These are phyloP conservation scores for Caenorhabditis brenneri DNA, from an alignment of 1,140 invertebrate species.

Conservation along the genomic window DNA sequence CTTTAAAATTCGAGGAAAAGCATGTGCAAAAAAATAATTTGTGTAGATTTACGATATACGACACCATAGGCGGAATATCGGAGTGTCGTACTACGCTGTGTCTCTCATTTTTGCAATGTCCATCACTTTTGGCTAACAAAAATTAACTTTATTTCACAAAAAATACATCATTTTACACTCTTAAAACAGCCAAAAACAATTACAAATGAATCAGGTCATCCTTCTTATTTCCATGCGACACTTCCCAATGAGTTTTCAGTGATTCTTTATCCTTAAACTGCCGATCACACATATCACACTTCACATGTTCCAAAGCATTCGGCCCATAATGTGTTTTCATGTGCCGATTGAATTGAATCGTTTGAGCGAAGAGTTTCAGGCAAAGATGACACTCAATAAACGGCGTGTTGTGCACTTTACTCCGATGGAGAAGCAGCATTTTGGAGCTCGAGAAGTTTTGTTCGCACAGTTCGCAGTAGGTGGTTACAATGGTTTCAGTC, in stretches of 20 bases:
- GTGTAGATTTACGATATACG: conserved; percentile 2
- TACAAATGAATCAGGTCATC: not conserved
- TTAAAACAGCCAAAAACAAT: not conserved
- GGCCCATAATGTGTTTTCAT: conserved; percentile 28
- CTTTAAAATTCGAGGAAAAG: not conserved
- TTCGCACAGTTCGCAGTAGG: conserved; percentile 11
- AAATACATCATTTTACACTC: not conserved
- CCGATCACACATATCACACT: conserved; percentile 5
- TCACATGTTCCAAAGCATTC: not conserved
- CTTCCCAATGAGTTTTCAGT: conserved; percentile 11
- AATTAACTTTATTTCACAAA: not conserved
- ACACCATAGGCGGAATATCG: not conserved
- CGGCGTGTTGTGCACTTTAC: not conserved
- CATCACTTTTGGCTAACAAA: too few relatives aligned
- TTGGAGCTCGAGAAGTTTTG: conserved; percentile 16
- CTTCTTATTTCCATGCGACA: not conserved
- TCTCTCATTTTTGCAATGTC: too few relatives aligned
- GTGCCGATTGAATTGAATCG: conserved; percentile 34
- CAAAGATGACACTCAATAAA: conserved; percentile 2
- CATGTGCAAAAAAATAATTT: not conserved
- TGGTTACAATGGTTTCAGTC: conserved; percentile 18
- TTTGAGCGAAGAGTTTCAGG: conserved; percentile 19
- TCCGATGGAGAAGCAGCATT: conserved; percentile 18
- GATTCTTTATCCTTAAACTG: conserved; percentile 21
- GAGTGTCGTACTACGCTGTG: not conserved